Evolutionary conservation across 2,888 invertebrate species (phyloP), one percentile per base, ranked within the genome.

Genomic region (Drosophila lacicola): DNA sequence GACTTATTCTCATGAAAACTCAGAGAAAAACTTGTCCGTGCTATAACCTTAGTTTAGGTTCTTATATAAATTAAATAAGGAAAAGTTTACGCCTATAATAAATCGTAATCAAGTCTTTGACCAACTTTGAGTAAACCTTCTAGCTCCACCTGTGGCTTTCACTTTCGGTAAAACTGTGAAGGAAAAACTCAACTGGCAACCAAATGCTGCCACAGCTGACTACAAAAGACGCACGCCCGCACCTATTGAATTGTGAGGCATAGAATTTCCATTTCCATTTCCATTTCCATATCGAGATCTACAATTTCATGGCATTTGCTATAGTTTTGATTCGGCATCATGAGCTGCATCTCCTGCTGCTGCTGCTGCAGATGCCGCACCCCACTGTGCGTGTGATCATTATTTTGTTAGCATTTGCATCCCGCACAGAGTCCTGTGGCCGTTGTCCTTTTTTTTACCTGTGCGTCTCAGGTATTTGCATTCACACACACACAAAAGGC

Each of bases 311-410:
- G 87, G 78, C 74, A 70, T 74, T 74, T 73, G 81, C 71, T 65
- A 66, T 66, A 89, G 87, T 89, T 90, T 75, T 78, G 81, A 84
- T 79, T 65, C 49, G 49, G 63, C 62, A 65, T 64, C 62, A 60
- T 54, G 61, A 36, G 47, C 65, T 68, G 45, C 51, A 17, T 17
- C 14, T 53, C 53, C 53, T 45, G 53, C 19, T 45, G 41, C 65
- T 64, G 65, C 56, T 65, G 84, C 69, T 71, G 75, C 67, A 70
- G 75, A 69, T 67, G 50, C 72, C 47, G 64, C 74, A 61, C 68
- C 85, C 82, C 77, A 78, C 80, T 54, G 88, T 78, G 90, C 88
- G 84, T 90, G 90, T 90, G 90, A 90, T 90, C 87, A 89, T 65
- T 74, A 53, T 63, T 70, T 64, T 86, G 74, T 80, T 80, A 74